A percentile compares a stretch with the other conserved stretches of the same genome.
Evolutionary conservation across 2,113 vertebrate genomes (phyloP).

Genomic region (Campylomormyrus tamandua): DNA sequence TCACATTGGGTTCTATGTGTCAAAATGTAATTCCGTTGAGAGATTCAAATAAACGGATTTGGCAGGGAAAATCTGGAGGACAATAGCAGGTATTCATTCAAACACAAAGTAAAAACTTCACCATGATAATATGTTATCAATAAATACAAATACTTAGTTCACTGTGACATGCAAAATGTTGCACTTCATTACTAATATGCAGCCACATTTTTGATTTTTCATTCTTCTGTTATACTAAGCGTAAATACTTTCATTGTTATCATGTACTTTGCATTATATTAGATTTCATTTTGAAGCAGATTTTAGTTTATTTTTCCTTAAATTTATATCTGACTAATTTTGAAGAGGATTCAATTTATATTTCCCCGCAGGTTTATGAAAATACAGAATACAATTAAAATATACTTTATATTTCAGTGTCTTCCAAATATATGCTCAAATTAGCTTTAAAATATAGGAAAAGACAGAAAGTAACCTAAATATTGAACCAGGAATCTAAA

Average conservation of each 20-base stretch:
- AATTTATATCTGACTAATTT: neutral
- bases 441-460: neutral
- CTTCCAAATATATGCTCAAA: neutral
- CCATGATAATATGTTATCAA: neutral
- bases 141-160: neutral
- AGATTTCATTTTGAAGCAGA: neutral
- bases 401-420: neutral
- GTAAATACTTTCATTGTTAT: neutral
- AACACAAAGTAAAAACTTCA: neutral
- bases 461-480: neutral
- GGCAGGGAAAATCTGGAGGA: neutral
- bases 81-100: neutral
- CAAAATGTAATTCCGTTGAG: neutral
- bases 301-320: neutral
- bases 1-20: conserved; percentile 43
- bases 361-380: neutral
- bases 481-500: neutral
- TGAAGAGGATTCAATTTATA: neutral
- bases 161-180: neutral
- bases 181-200: neutral
- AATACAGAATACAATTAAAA: neutral
- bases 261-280: neutral
- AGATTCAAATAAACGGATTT: neutral
- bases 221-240: neutral
- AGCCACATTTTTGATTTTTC: neutral